Base-by-base conservation (phyloP, 2,888 invertebrate species). In the Parascotia fuliginaria region DNA sequence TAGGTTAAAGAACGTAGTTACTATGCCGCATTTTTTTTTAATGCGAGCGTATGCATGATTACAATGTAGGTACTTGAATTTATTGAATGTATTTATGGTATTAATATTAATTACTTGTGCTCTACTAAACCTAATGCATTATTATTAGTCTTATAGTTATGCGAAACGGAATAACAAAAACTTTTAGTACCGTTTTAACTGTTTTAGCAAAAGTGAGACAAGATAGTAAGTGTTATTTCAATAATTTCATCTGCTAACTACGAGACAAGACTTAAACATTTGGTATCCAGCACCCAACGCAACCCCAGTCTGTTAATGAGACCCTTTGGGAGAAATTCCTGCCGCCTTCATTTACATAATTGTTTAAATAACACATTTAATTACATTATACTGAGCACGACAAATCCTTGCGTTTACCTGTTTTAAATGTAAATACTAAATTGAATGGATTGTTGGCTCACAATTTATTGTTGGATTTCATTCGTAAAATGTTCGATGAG, bases 291-390 rank as follows among this genome's bases (percentile, higher is more conserved):
- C 34, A 31, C 29, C 22, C 37, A 36, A 60, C 51, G 59, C 56
- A 60, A 70, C 74, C 70, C 62, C 55, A 65, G 68, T 75, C 75
- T 78, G 70, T 72, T 77, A 79, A 83, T 77, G 75, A 77, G 76
- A 75, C 77, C 77, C 77, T 73, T 74, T 70, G 51, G 61, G 52
- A 69, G 76, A 77, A 71, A 79, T 79, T 75, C 71, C 58, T 60
- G 65, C 57, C 59, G 60, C 74, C 66, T 71, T 70, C 70, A 78
- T 83, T 81, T 83, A 71, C 81, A 82, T 81, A 81, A 83, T 83
- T 83, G 79, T 79, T 80, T 79, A 81, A 83, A 81, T 78, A 83
- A 81, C 73, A 77, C 77, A 72, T 79, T 77, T 77, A 77, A 80
- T 79, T 79, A 77, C 75, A 75, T 79, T 76, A 77, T 67, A 66